Conservation (phyloP, 2,113 vertebrate species). For the Tenrec ecaudatus region DNA sequence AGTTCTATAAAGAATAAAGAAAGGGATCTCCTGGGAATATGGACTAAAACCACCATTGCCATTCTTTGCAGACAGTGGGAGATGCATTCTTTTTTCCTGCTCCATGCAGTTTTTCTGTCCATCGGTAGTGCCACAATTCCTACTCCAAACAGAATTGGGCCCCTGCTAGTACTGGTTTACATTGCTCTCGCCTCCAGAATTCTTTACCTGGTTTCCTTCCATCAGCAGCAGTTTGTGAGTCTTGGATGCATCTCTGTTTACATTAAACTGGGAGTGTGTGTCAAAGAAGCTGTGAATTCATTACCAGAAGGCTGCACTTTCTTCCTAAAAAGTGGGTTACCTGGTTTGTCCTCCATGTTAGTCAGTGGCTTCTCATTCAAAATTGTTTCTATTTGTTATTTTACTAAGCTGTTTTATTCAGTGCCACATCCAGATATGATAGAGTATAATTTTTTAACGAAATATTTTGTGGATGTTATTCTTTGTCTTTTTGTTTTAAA, state of each 20-base stretch:
- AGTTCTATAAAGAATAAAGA: not conserved
- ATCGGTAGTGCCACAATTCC: slow-evolving; percentile 10
- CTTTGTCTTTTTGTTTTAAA: slow-evolving; percentile 24
- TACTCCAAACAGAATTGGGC: not conserved
- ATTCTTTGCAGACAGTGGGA: not conserved
- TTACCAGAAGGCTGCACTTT: slow-evolving; percentile 62
- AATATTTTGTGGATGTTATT: not conserved
- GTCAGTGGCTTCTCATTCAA: not conserved
- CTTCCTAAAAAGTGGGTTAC: slow-evolving; percentile 50
- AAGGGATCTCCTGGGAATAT: not conserved
- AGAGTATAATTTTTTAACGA: not conserved
- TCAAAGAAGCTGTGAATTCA: slow-evolving; percentile 77
- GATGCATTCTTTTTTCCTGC: not conserved
- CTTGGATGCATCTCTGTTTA: slow-evolving; percentile 72
- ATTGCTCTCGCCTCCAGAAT: slow-evolving; percentile 45
- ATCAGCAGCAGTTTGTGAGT: slow-evolving; percentile 70
- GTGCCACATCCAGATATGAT: not conserved
- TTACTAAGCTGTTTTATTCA: not conserved
- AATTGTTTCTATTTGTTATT: not conserved
- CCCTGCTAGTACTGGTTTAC: slow-evolving; percentile 15
- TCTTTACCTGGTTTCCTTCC: slow-evolving; percentile 74
- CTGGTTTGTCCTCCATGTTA: slow-evolving; percentile 43
- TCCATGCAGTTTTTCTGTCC: not conserved
- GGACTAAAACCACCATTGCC: slow-evolving; percentile 19
- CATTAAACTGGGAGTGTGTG: slow-evolving; percentile 72